Evolutionary conservation across 2,888 invertebrate species (phyloP).

Genomic region (Chymomyza procnemis): DNA sequence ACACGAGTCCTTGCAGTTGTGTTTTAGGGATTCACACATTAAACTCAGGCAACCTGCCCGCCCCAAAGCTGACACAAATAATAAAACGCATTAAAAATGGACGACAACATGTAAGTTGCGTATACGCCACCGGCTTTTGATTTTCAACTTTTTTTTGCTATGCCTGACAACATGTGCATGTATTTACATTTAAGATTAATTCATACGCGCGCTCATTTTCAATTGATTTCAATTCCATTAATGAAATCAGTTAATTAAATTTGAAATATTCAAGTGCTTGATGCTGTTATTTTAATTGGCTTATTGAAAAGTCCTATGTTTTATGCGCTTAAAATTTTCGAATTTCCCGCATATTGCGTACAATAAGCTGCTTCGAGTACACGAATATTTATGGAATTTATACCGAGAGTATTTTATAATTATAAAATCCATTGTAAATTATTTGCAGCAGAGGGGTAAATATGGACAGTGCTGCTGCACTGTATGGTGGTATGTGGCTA

Average conservation of each 20-base stretch:
- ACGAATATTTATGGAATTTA: neutral
- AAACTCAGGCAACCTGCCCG: conserved; percentile 13
- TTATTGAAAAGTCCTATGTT: neutral
- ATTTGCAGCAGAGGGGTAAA: too few species aligned
- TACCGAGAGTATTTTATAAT: too few species aligned
- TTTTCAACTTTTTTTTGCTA: conserved; percentile 13
- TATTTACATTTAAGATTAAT: neutral
- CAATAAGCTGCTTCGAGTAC: neutral
- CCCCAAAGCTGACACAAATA: neutral
- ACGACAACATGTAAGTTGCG: conserved; percentile 35
- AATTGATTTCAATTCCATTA: neutral
- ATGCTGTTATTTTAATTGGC: neutral
- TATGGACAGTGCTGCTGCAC: too few species aligned
- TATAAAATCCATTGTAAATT: too few species aligned
- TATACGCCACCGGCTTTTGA: conserved; percentile 26
- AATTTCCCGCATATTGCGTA: neutral
- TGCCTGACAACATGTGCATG: neutral
- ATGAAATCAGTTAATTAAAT: neutral
- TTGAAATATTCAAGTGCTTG: neutral
- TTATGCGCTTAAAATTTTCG: neutral
- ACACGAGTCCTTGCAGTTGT: conserved; percentile 36
- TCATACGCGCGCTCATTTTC: neutral
- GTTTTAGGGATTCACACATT: conserved; percentile 22
- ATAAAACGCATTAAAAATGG: conserved; percentile 13
- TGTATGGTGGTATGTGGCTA: too few species aligned